These are phyloP conservation scores for Drosophila engyochracea DNA, from an alignment of 2,888 invertebrate genomes.

Conservation along the genomic window DNA sequence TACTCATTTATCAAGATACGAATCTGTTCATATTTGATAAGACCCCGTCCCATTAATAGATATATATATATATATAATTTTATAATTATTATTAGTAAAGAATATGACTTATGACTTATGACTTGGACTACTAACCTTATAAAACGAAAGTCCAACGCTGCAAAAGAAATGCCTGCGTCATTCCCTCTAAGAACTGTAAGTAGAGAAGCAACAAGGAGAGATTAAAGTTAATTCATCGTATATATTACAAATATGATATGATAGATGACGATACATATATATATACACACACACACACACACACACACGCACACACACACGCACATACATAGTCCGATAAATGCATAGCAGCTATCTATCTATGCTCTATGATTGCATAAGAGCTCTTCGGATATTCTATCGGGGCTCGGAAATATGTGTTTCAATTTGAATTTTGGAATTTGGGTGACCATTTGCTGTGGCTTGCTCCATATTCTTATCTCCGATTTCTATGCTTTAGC, in stretches of 20 bases:
- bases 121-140: constrained; percentile 81
- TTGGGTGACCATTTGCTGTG: constrained; percentile 33
- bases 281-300: not conserved
- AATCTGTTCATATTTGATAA: not conserved
- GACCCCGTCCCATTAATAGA: not conserved
- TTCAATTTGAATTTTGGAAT: constrained; percentile 31
- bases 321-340: not conserved
- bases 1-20: not conserved
- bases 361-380: constrained; percentile 20
- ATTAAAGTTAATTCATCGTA: not conserved
- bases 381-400: constrained; percentile 26
- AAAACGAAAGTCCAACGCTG: constrained; percentile 86
- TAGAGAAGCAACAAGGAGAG: constrained; percentile 13
- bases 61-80: not conserved
- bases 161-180: constrained; percentile 86
- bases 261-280: not conserved
- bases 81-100: not conserved
- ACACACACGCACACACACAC: too few relatives aligned
- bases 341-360: not conserved
- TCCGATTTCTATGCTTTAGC: constrained; percentile 53
- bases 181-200: constrained; percentile 85
- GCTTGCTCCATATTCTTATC: constrained; percentile 63
- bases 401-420: constrained; percentile 17
- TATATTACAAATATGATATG: not conserved
- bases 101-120: not conserved